These are phyloP conservation scores for Chiloscyllium punctatum DNA, from an alignment of 2,797 vertebrate species.

Conservation along the genomic window DNA sequence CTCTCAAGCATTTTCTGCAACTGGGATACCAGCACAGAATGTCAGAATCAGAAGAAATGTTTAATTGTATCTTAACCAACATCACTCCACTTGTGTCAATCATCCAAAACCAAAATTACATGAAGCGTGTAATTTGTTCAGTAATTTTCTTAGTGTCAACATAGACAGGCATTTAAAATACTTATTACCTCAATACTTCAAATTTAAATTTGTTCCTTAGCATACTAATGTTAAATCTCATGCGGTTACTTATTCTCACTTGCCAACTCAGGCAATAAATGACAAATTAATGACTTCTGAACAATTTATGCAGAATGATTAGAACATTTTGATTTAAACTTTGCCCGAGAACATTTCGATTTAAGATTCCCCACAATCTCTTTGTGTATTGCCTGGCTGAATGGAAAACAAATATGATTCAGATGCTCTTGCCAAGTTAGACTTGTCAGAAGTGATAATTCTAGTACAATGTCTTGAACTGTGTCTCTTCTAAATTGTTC, in stretches of 20 bases:
- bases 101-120: not conserved
- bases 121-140: not conserved
- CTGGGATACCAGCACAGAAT: not conserved
- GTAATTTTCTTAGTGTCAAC: not conserved
- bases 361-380: not conserved
- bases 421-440: not conserved
- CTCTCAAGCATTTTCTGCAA: not conserved
- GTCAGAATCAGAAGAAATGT: not conserved
- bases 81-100: not conserved
- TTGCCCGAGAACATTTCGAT: not conserved
- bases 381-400: not conserved
- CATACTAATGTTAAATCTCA: not conserved
- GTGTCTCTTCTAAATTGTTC: not conserved
- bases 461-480: not conserved
- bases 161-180: not conserved
- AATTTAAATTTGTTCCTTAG: not conserved
- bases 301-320: not conserved
- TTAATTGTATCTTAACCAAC: not conserved
- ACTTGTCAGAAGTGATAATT: not conserved
- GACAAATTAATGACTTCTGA: not conserved
- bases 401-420: not conserved
- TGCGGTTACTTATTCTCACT: not conserved
- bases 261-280: not conserved
- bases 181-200: not conserved
- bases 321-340: not conserved